Evolutionary conservation across 1,140 invertebrate species (phyloP), one percentile per base, ranked within the genome.

Genomic region (Zaprionus lachaisei): DNA sequence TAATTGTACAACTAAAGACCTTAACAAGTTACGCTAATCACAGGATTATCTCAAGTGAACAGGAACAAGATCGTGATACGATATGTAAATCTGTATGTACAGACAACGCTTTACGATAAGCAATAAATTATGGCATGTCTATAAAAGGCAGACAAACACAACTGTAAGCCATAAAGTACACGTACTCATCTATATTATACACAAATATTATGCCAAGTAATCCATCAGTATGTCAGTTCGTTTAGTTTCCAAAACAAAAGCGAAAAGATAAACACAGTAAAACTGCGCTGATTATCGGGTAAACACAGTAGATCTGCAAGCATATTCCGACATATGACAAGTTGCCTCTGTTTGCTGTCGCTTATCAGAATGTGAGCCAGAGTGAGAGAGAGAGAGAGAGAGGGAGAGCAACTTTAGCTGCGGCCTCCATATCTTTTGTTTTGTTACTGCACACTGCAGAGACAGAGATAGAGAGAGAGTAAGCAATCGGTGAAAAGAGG

Each of bases 371-470:
- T 24, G 51, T 12, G 11, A 20, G 22, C 17, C 15, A 44, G n/a
- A 38, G 14, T 17, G 6, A 12, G 9, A 51, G 47, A 38, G 14
- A 44, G 6, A 12, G 9, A 51, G 47, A 24, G 17, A 51, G 47
- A 51, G 47, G 11, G 47, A 22, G 11, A 11, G 47, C 11, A 51
- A 20, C 17, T 49, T 49, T 26, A 49, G 66, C 44, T 41, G 57
- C 14, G 34, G 60, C 34, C n/a, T 38, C 49, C 58, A 55, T 28
- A 58, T 58, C 12, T 58, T 64, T 47, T 70, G 66, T 58, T 71
- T 70, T 70, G 55, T 76, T 72, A 70, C 62, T 65, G 64, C n/a
- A 17, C 9, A 47, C 55, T 55, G 54, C 41, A 68, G 67, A 60
- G 38, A n/a, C 5, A 41, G 38, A 41, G 38, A 41, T 5, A 41